Evolutionary conservation across 2,888 invertebrate species (phyloP), one percentile per base, ranked within the genome.

Genomic region (Operophtera brumata): DNA sequence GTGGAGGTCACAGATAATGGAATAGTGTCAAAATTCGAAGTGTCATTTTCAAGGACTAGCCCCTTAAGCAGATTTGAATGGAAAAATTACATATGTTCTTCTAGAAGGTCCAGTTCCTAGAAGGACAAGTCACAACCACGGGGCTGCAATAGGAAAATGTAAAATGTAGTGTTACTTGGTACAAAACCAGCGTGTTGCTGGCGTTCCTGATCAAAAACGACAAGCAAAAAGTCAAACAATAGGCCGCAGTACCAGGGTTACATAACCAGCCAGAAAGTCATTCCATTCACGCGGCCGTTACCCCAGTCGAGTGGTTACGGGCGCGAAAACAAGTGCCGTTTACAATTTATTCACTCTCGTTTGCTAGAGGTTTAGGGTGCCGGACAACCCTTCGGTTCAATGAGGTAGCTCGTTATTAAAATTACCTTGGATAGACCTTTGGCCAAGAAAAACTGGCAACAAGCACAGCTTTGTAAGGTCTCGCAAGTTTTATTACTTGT

Each of bases 241-340:
- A 57, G 40, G 34, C 20, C 37, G 25, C 3, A 14, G 26, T 54
- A 54, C 43, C 47, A 47, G 34, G 44, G 13, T 14, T 26, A 39
- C 53, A 54, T 54, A 44, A 39, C 20, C 53, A 54, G 39, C 14
- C 42, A 44, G 43, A 47, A 44, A 41, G 41, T 47, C 41, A 28
- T 7, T 36, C 30, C 30, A 52, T 52, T 51, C 44, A 48, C 35
- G 41, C 45, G 48, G 50, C 54, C 46, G 49, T 54, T 45, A 50
- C 48, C 14, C 35, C 42, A 53, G 55, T 61, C 58, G 60, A 65
- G 66, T 63, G 70, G 72, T 70, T 66, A 71, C 67, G 65, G 54
- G 54, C 62, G 65, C 64, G 67, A 71, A 70, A 73, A 71, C 70
- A 69, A 71, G 70, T 65, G 64, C 54, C 66, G 59, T 67, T 69